Conservation (phyloP, 1,140 invertebrate species). For the Harpegnathos saltator region DNA sequence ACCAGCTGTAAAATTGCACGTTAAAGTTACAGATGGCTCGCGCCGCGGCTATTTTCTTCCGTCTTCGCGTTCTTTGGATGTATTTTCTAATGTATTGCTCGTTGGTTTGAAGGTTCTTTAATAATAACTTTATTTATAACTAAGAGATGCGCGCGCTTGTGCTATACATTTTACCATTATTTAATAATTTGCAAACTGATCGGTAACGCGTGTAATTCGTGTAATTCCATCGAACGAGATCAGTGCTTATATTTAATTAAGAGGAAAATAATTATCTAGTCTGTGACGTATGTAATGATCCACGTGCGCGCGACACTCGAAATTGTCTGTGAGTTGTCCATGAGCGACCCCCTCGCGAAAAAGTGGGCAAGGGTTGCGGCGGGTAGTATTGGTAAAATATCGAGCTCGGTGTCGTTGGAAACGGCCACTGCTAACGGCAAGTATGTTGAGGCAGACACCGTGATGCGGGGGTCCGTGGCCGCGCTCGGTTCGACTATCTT, state of each 20-base stretch:
- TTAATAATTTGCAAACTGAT: too few species aligned
- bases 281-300: neutral
- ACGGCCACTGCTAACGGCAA: constrained; percentile 56
- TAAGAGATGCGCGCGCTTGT: too few species aligned
- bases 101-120: neutral
- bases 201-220: neutral
- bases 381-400: constrained; percentile 49
- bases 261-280: neutral
- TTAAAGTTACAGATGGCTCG: constrained; percentile 54
- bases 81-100: neutral
- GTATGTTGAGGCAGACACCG: neutral
- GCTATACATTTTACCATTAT: too few species aligned
- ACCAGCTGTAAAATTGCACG: constrained; percentile 57
- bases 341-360: neutral
- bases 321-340: neutral
- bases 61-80: neutral
- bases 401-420: constrained; percentile 46
- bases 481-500: constrained; percentile 55
- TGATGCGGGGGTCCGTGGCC: constrained; percentile 26
- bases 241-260: neutral
- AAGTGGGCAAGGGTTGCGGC: constrained; percentile 2
- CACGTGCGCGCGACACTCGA: neutral
- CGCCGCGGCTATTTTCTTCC: neutral
- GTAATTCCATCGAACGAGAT: neutral
- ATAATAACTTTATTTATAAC: neutral